Base-by-base conservation (phyloP, 1,140 invertebrate genomes). In the Zaprionus camerounensis region DNA sequence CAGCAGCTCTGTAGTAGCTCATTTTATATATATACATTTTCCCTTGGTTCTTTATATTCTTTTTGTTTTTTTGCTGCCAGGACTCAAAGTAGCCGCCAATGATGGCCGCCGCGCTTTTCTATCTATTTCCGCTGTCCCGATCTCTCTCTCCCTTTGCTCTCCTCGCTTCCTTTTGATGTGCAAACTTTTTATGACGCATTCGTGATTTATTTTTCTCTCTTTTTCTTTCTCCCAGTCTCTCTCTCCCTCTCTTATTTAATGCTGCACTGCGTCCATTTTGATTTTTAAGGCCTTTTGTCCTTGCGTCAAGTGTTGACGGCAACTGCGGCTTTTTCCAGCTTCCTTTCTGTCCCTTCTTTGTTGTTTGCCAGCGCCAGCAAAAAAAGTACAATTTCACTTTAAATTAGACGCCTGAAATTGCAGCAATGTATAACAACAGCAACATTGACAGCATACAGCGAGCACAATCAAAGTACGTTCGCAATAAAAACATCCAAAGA, bases 131-230 rank as follows among this genome's bases (percentile, higher is more conserved):
- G 12, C 58, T 58, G 38, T 57, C 24, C 24, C 9, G 15, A 15
- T n/a, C 55, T 59, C 49, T 55, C 22, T 28, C 12, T 20, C n/a
- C 12, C 59, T 41, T 34, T 34, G 9, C 51, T 64, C 44, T 22
- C 12, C 13, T 15, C 44, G 15, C 55, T 64, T 58, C 55, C 64
- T 75, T 38, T 69, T 82, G 83, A 86, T 80, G 83, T 83, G 80
- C 78, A 83, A 83, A 82, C 83, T 87, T 87, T 87, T 87, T 87
- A 87, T 87, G 83, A 88, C 80, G 83, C 84, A 85, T 85, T 90
- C 76, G 81, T 91, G 78, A 82, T 85, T 91, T 87, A 68, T 78
- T 80, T 69, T 28, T 17, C 34, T 53, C 49, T 17, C 15, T 22
- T 12, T 68, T 57, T 82, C 71, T 22, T 15, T 68, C 61, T 82